Conservation (phyloP, 2,888 invertebrate species). For the Ophion slaviceki region DNA sequence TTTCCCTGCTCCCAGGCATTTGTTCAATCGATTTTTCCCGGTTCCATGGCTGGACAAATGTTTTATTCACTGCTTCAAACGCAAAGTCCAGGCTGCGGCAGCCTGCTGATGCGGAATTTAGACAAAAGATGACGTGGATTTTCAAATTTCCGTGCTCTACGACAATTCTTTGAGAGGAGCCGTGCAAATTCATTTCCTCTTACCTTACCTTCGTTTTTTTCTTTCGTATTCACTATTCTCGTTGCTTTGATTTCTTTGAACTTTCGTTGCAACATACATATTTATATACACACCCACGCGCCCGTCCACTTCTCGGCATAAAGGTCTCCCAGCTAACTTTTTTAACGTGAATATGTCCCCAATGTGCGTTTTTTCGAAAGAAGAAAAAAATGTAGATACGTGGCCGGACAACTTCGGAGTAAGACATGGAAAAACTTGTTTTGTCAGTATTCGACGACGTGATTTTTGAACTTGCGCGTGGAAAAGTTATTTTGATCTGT, state of each 20-base stretch:
- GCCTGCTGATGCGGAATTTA: not conserved
- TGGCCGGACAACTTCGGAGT: too few species aligned
- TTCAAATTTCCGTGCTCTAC: not conserved
- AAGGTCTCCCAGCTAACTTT: too few species aligned
- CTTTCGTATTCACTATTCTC: slow-evolving; percentile 31
- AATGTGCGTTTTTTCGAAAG: too few species aligned
- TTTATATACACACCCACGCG: slow-evolving; percentile 14
- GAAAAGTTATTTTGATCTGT: too few species aligned
- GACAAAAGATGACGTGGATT: not conserved
- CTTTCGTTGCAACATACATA: slow-evolving; percentile 19
- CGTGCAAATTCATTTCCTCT: not conserved
- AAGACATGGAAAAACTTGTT: too few species aligned
- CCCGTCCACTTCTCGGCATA: not conserved
- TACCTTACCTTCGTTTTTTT: not conserved
- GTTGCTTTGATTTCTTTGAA: slow-evolving; percentile 48
- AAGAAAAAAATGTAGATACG: too few species aligned
- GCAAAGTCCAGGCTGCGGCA: not conserved
- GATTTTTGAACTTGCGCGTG: too few species aligned
- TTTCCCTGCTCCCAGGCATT: too few species aligned
- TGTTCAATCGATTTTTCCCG: not conserved
- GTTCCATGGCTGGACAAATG: not conserved
- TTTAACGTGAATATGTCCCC: too few species aligned
- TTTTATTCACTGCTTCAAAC: not conserved
- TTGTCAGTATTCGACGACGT: too few species aligned
- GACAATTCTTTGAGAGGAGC: not conserved